phyloP scores from a whole-genome alignment of 1,140 invertebrate genomes.

The Rhyzopertha dominica region DNA sequence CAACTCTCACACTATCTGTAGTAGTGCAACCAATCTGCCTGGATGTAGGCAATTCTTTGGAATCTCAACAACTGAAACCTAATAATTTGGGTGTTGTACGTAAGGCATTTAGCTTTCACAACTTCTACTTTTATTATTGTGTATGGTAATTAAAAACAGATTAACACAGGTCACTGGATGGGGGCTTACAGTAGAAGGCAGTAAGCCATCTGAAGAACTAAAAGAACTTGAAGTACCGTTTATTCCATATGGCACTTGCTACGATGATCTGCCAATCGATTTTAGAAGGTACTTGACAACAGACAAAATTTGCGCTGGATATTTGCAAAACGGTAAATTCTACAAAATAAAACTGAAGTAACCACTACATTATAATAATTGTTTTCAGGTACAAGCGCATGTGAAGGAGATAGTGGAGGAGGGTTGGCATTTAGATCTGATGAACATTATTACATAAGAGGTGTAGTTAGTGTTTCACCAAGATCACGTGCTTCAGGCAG shows the following conservation, averaged over 20 bases:
- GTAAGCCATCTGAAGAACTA: constrained; percentile 20
- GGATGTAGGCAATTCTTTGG: constrained; percentile 11
- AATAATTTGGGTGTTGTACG: too few species aligned
- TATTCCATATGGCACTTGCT: constrained; percentile 17
- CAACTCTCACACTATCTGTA: constrained; percentile 17
- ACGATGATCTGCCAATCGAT: constrained; percentile 16
- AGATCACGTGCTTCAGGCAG: constrained; percentile 1
- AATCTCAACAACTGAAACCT: too few species aligned
- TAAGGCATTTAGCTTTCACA: too few species aligned
- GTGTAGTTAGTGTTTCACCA: constrained; percentile 25
- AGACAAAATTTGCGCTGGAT: constrained; percentile 32
- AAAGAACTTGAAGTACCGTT: constrained; percentile 27
- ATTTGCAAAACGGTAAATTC: constrained; percentile 26
- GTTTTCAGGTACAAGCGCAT: constrained; percentile 27
- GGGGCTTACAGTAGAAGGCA: constrained; percentile 23
- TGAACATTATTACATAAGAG: constrained; percentile 23
- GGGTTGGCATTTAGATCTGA: constrained; percentile 21
- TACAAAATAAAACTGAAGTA: background rate
- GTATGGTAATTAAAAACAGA: too few species aligned
- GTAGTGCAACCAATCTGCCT: constrained; percentile 27
- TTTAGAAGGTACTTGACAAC: constrained; percentile 20
- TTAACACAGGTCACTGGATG: constrained; percentile 33
- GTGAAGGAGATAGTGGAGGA: constrained; percentile 33
- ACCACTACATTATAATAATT: constrained; percentile 6
- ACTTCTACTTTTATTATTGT: too few species aligned